Percentiles rank a stretch among this genome's conserved stretches.
Conservation (phyloP, 2,113 vertebrate genomes). For the Cyprinus carpio region DNA sequence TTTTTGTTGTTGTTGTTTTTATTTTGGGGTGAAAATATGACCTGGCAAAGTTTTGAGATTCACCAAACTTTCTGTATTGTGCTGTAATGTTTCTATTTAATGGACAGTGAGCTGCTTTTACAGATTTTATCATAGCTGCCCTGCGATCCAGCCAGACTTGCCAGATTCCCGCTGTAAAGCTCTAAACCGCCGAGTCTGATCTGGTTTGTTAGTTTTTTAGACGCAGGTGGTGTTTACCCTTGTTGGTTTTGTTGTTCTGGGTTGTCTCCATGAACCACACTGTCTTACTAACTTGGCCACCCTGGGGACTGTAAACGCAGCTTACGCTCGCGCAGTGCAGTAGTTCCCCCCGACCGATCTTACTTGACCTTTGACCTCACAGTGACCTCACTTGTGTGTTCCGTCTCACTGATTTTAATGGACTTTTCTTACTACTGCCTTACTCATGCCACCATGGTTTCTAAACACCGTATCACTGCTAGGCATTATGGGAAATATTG, state of each 20-base stretch:
- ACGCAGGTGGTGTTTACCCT: constrained; percentile 58
- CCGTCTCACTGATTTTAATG: constrained; percentile 60
- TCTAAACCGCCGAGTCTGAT: constrained; percentile 38
- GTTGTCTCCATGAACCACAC: constrained; percentile 97
- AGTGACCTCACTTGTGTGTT: constrained; percentile 54
- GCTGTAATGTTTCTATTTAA: constrained; percentile 21
- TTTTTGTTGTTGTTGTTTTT: not conserved
- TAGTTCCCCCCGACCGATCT: constrained; percentile 89
- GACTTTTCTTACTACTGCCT: constrained; percentile 64
- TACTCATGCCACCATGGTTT: constrained; percentile 74
- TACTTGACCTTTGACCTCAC: constrained; percentile 64
- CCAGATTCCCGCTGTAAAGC: not conserved
- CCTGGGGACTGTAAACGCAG: constrained; percentile 98
- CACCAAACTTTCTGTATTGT: not conserved
- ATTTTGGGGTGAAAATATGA: not conserved
- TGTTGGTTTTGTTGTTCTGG: constrained; percentile 77
- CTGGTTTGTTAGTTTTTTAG: constrained; percentile 57
- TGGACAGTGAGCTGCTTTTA: constrained; percentile 48
- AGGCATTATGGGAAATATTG: constrained; percentile 59
- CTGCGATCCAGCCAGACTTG: not conserved
- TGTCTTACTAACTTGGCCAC: constrained; percentile 99
- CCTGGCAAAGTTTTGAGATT: not conserved
- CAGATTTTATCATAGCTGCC: constrained; percentile 46
- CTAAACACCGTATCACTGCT: constrained; percentile 60
- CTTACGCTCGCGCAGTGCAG: constrained; percentile 88